Percentiles rank a stretch among this genome's conserved stretches.
phyloP scores from a whole-genome alignment of 2,113 vertebrate species.

The Calidris pugnax region DNA sequence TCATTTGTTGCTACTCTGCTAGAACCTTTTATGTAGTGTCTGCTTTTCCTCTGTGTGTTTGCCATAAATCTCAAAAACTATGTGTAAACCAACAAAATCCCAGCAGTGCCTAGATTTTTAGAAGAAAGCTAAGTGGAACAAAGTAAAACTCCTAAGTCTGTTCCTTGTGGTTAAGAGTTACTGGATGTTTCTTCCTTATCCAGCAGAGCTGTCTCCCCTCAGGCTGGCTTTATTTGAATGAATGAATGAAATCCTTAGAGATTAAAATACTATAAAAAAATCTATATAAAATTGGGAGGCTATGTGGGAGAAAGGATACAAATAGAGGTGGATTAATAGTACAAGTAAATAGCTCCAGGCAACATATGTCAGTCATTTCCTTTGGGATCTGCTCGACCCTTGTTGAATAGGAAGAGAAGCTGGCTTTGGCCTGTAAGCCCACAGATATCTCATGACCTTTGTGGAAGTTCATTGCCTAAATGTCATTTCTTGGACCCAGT shows the following conservation, averaged over 20 bases:
- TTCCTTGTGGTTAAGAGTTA: background rate
- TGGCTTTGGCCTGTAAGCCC: background rate
- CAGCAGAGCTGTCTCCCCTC: background rate
- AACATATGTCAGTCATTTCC: background rate
- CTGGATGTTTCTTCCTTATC: background rate
- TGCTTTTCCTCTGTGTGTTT: background rate
- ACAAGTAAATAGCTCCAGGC: slow-evolving; percentile 14
- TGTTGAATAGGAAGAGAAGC: background rate
- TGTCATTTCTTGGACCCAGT: background rate
- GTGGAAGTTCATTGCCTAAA: background rate
- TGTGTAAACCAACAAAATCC: background rate
- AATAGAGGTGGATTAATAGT: slow-evolving; percentile 1
- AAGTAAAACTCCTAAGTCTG: background rate
- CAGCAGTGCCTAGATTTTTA: background rate
- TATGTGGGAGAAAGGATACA: slow-evolving; percentile 18
- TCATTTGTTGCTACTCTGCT: background rate
- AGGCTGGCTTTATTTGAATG: slow-evolving; percentile 15
- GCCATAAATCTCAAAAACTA: background rate
- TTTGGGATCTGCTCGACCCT: background rate
- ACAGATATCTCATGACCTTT: slow-evolving; percentile 34
- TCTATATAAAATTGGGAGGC: background rate
- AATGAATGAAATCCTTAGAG: slow-evolving; percentile 2
- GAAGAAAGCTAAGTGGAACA: background rate
- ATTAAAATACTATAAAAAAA: background rate
- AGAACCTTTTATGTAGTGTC: background rate